These are phyloP conservation scores for Nyctereutes procyonoides DNA, from an alignment of 2,113 vertebrate species.

Conservation along the genomic window DNA sequence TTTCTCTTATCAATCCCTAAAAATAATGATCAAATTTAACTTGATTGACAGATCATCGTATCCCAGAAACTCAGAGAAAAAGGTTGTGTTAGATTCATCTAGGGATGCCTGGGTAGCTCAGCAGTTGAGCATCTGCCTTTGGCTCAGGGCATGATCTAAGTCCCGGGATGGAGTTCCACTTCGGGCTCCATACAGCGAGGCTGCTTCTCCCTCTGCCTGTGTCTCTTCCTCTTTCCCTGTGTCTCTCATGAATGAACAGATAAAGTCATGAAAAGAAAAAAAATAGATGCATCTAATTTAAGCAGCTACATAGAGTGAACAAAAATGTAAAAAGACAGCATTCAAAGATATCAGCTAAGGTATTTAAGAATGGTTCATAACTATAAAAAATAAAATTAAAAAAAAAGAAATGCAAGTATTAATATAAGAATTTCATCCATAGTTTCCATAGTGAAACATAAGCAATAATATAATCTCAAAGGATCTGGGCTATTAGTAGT, in stretches of 20 bases:
- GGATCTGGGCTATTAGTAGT: background rate
- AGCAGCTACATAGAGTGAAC: background rate
- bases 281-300: background rate
- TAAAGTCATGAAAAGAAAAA: too few species aligned
- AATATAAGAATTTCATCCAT: background rate
- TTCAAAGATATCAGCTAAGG: background rate
- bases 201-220: too few species aligned
- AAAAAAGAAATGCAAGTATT: background rate
- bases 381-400: background rate
- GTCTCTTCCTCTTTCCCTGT: too few species aligned
- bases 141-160: too few species aligned
- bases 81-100: background rate
- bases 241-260: too few species aligned
- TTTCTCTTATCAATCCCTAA: background rate
- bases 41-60: background rate
- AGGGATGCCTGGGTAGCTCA: too few species aligned
- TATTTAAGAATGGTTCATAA: background rate
- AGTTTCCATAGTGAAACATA: background rate
- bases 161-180: too few species aligned
- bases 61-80: background rate
- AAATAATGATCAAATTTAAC: background rate
- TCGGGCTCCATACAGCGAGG: too few species aligned
- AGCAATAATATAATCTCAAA: background rate
- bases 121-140: too few species aligned
- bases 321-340: background rate